Evolutionary conservation across 2,797 vertebrate species (phyloP).

Genomic region (Poeciliopsis gracilis): DNA sequence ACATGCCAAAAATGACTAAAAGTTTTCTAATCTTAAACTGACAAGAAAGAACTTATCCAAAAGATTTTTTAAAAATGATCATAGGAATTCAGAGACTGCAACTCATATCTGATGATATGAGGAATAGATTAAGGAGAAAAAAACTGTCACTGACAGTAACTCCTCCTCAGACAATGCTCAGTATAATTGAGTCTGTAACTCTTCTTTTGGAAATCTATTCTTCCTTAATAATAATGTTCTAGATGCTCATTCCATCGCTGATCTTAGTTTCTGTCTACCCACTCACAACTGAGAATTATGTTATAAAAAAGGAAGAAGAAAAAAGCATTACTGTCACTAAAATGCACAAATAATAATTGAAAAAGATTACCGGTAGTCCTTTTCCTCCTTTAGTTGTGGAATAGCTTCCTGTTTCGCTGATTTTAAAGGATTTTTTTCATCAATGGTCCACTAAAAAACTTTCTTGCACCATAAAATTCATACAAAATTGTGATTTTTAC

Average conservation of each 20-base stretch:
- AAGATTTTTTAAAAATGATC: neutral
- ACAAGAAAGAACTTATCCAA: neutral
- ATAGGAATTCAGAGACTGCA: neutral
- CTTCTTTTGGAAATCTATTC: slow-evolving; percentile 2
- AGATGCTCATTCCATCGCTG: neutral
- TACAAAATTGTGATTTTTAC: neutral
- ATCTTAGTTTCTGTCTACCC: neutral
- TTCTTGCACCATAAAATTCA: neutral
- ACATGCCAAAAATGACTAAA: neutral
- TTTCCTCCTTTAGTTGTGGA: neutral
- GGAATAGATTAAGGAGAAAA: neutral
- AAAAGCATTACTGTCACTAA: neutral
- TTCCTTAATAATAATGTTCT: neutral
- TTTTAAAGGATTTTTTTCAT: neutral
- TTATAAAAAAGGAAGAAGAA: neutral
- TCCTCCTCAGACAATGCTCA: neutral
- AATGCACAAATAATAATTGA: neutral
- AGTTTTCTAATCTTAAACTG: neutral
- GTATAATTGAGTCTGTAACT: neutral
- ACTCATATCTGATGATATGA: neutral
- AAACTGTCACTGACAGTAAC: neutral
- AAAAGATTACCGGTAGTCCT: neutral
- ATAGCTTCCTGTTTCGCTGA: neutral
- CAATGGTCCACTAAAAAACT: neutral
- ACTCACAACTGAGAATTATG: neutral